Evolutionary conservation across 2,113 vertebrate species (phyloP).

Genomic region (Tragelaphus imberbis): DNA sequence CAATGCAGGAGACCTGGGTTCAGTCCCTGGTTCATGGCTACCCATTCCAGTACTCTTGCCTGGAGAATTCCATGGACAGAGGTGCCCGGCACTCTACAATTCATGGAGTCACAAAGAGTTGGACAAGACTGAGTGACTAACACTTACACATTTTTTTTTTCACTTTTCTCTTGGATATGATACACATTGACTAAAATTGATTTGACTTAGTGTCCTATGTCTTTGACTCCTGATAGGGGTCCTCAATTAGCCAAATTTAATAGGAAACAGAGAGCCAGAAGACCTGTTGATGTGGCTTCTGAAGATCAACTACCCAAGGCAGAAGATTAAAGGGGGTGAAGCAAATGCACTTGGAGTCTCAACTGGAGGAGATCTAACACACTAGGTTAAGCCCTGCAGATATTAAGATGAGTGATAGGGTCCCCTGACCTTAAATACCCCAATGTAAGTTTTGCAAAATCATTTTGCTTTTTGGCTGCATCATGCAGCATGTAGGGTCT

Average conservation of each 20-base stretch:
- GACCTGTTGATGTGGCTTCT: neutral
- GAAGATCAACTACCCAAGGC: neutral
- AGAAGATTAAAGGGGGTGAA: neutral
- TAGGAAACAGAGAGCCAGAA: neutral
- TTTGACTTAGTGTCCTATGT: neutral
- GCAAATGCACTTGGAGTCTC: neutral
- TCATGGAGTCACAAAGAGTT: neutral
- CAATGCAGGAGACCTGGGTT: neutral
- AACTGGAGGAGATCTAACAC: neutral
- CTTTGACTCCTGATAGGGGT: neutral
- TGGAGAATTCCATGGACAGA: neutral
- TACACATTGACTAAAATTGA: neutral
- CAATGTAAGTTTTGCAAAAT: neutral
- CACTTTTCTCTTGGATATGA: neutral
- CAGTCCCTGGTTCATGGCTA: neutral
- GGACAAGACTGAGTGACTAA: neutral
- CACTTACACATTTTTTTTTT: neutral
- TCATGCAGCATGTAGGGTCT: neutral
- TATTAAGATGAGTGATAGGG: neutral
- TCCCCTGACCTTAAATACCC: neutral
- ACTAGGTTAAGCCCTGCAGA: too few relatives aligned
- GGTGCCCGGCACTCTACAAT: neutral
- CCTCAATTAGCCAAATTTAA: neutral
- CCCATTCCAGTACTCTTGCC: neutral
- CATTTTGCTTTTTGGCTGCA: neutral